These are phyloP conservation scores for Pachymerium ferrugineum DNA, from an alignment of 2,888 invertebrate genomes.

Conservation along the genomic window DNA sequence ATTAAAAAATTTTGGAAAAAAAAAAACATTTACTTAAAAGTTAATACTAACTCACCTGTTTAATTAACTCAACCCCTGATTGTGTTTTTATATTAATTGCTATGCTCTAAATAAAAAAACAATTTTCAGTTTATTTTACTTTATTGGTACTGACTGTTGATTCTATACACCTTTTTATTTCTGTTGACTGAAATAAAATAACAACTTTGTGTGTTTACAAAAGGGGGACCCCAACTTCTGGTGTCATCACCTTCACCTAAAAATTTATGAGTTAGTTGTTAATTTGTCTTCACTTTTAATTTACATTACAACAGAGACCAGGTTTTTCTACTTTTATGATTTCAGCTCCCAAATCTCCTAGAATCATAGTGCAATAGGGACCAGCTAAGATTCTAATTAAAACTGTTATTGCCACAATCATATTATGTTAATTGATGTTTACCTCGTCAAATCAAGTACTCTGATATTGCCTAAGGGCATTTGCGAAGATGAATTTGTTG, in stretches of 20 bases:
- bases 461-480: not conserved
- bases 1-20: not conserved
- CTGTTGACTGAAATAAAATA: constrained; percentile 87
- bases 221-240: constrained; percentile 90
- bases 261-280: constrained; percentile 3
- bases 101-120: constrained; percentile 56
- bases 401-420: not conserved
- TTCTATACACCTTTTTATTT: constrained; percentile 65
- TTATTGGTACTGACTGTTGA: not conserved
- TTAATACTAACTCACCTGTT: constrained; percentile 38
- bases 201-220: constrained; percentile 61
- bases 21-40: not conserved
- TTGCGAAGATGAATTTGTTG: too few species aligned
- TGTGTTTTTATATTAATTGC: constrained; percentile 73
- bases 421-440: not conserved
- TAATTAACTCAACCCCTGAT: constrained; percentile 53
- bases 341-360: constrained; percentile 89
- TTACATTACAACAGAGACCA: constrained; percentile 47
- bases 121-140: not conserved
- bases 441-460: constrained; percentile 20
- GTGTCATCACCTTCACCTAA: constrained; percentile 71
- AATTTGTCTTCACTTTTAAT: too few species aligned
- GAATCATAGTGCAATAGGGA: constrained; percentile 87
- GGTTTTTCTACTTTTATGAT: constrained; percentile 87
- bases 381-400: constrained; percentile 66